Evolutionary conservation across 2,113 vertebrate species (phyloP).

Genomic region (Odontophorus gujanensis): DNA sequence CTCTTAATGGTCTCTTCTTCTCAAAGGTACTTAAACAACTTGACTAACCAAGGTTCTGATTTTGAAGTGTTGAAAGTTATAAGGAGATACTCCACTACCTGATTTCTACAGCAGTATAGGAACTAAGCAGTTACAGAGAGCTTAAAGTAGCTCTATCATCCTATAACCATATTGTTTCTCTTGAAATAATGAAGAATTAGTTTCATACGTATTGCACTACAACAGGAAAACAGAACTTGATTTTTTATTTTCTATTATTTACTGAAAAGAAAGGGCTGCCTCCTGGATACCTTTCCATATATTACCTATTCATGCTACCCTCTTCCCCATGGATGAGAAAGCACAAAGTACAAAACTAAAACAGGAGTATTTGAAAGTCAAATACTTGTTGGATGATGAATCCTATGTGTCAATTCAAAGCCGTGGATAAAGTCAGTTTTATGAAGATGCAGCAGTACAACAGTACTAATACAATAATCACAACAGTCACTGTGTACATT

Average conservation of each 20-base stretch:
- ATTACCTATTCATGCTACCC: neutral
- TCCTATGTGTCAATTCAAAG: accelerated
- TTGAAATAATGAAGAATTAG: neutral
- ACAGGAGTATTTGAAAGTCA: neutral
- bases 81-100: neutral
- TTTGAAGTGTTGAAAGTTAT: neutral
- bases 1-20: neutral
- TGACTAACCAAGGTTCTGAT: neutral
- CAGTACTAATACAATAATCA: accelerated
- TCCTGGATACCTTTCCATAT: neutral
- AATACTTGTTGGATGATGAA: neutral
- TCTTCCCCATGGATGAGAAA: neutral
- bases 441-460: neutral
- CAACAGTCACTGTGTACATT: neutral
- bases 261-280: neutral
- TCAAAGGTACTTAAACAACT: neutral
- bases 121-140: neutral
- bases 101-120: neutral
- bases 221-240: neutral
- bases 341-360: neutral
- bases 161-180: neutral
- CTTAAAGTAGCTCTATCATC: neutral
- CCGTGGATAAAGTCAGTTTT: neutral
- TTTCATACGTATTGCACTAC: neutral
- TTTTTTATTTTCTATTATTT: neutral